Evolutionary conservation across 2,888 invertebrate genomes (phyloP).

Genomic region (Zygaena filipendulae): DNA sequence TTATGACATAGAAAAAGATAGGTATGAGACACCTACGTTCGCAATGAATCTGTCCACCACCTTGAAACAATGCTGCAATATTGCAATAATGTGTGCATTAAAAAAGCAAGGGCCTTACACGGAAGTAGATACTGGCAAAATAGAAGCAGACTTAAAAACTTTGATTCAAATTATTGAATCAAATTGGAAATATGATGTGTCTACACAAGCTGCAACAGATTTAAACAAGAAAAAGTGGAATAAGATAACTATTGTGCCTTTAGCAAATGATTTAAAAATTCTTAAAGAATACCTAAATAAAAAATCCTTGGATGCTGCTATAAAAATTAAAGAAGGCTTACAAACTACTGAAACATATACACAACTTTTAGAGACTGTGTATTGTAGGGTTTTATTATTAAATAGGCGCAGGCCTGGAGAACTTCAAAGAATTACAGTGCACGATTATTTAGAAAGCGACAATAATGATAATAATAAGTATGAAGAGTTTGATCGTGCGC

Average conservation of each 20-base stretch:
- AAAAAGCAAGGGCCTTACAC: slow-evolving; percentile 17
- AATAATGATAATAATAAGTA: slow-evolving; percentile 10
- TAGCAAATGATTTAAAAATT: slow-evolving; percentile 20
- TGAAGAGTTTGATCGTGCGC: slow-evolving; percentile 11
- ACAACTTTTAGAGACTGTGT: slow-evolving; percentile 19
- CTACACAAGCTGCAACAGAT: slow-evolving; percentile 20
- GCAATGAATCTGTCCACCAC: slow-evolving; percentile 21
- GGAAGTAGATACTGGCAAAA: slow-evolving; percentile 15
- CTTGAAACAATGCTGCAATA: slow-evolving; percentile 23
- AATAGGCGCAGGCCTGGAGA: slow-evolving; percentile 20
- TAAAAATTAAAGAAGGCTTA: slow-evolving; percentile 13
- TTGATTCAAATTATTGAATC: slow-evolving; percentile 13
- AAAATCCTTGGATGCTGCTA: slow-evolving; percentile 10
- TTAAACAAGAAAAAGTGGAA: slow-evolving; percentile 21
- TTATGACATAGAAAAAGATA: slow-evolving; percentile 16
- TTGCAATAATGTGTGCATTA: slow-evolving; percentile 20
- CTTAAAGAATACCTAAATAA: slow-evolving; percentile 13
- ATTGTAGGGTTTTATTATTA: slow-evolving; percentile 20
- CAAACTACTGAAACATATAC: slow-evolving; percentile 15
- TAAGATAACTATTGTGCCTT: slow-evolving; percentile 18
- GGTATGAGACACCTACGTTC: slow-evolving; percentile 19
- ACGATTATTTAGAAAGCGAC: slow-evolving; percentile 16
- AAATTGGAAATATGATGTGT: slow-evolving; percentile 20
- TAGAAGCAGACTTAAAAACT: slow-evolving; percentile 19
- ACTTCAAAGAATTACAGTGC: slow-evolving; percentile 18